phyloP scores from a whole-genome alignment of 2,888 invertebrate genomes.

The Aromia moschata region DNA sequence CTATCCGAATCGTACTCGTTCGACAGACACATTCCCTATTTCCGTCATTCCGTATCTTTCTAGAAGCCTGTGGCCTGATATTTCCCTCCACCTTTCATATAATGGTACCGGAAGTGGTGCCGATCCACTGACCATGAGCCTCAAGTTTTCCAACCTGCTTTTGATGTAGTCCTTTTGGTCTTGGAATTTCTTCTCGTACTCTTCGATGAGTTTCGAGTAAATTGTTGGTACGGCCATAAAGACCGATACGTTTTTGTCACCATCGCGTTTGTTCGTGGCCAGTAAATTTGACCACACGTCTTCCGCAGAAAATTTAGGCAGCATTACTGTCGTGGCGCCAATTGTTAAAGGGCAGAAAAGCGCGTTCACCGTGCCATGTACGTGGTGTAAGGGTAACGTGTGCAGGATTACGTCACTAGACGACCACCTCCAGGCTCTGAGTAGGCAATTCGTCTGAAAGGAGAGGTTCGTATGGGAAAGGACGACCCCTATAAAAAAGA shows the following conservation, averaged over 20 bases:
- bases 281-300: constrained; percentile 78
- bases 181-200: constrained; percentile 74
- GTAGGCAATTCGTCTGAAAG: constrained; percentile 74
- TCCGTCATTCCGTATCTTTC: constrained; percentile 82
- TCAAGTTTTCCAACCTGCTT: constrained; percentile 61
- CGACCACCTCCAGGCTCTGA: constrained; percentile 78
- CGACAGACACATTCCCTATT: constrained; percentile 85
- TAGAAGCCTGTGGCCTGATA: constrained; percentile 75
- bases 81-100: constrained; percentile 79
- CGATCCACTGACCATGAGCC: constrained; percentile 74
- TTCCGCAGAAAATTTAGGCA: constrained; percentile 73
- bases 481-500: constrained; percentile 70
- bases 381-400: constrained; percentile 83
- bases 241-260: constrained; percentile 72
- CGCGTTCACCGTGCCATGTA: constrained; percentile 86
- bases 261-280: constrained; percentile 67
- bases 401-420: constrained; percentile 80
- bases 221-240: constrained; percentile 94
- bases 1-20: constrained; percentile 75
- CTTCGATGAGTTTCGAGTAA: constrained; percentile 79
- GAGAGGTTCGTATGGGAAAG: constrained; percentile 76
- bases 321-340: constrained; percentile 78
- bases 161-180: constrained; percentile 68
- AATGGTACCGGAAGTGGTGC: constrained; percentile 80
- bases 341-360: constrained; percentile 78